phyloP scores from a whole-genome alignment of 2,888 invertebrate species.

The Caenorhabditis sulstoni region DNA sequence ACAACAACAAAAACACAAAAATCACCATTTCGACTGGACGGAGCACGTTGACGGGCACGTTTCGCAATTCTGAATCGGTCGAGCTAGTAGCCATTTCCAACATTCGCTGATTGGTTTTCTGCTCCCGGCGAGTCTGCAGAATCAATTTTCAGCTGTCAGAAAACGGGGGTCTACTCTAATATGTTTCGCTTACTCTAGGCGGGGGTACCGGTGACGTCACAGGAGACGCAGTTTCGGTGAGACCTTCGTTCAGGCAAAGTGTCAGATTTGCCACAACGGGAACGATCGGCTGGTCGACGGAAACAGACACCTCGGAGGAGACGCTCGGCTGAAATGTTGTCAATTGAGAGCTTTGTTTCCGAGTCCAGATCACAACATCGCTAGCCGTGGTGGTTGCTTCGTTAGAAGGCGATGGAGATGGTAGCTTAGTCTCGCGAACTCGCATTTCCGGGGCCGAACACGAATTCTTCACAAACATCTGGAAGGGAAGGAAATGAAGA shows the following conservation, averaged over 20 bases:
- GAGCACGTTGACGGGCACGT: slow-evolving; percentile 15
- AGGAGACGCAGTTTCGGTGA: slow-evolving; percentile 39
- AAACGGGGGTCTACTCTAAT: background rate
- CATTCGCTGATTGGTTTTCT: slow-evolving; percentile 29
- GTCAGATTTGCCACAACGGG: slow-evolving; percentile 39
- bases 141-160: too few species aligned
- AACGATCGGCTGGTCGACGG: slow-evolving; percentile 24
- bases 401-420: slow-evolving; percentile 55
- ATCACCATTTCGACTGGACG: slow-evolving; percentile 23
- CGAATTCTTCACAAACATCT: slow-evolving; percentile 60
- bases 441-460: slow-evolving; percentile 61
- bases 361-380: slow-evolving; percentile 25
- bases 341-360: slow-evolving; percentile 7
- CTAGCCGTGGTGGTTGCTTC: slow-evolving; percentile 57
- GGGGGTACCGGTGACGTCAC: slow-evolving; percentile 30
- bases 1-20: background rate
- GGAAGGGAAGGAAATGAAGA: slow-evolving; percentile 13
- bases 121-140: slow-evolving; percentile 27
- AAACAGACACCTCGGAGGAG: slow-evolving; percentile 46
- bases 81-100: slow-evolving; percentile 37
- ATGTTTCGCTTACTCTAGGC: slow-evolving; percentile 4
- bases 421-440: slow-evolving; percentile 50
- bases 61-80: slow-evolving; percentile 45
- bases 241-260: slow-evolving; percentile 49
- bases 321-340: slow-evolving; percentile 57